These are phyloP conservation scores for Sterna hirundo DNA, from an alignment of 2,113 vertebrate genomes.

Conservation along the genomic window DNA sequence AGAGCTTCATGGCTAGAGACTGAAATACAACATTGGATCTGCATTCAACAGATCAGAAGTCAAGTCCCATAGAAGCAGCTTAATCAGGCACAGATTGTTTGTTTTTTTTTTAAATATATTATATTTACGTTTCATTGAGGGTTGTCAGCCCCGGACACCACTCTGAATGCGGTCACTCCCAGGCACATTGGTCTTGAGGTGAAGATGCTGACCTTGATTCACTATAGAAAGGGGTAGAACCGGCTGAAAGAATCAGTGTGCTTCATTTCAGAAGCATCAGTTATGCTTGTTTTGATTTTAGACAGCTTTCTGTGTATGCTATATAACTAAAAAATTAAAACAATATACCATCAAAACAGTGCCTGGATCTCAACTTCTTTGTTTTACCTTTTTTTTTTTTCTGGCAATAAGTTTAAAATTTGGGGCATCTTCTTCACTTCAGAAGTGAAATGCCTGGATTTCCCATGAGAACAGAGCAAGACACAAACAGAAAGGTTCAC, in stretches of 20 bases:
- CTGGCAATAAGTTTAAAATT: neutral
- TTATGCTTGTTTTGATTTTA: neutral
- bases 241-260: neutral
- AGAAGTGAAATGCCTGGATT: neutral
- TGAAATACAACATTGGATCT: neutral
- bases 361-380: neutral
- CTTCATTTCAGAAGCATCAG: neutral
- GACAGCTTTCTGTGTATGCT: too few relatives aligned
- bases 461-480: neutral
- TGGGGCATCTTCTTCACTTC: too few relatives aligned
- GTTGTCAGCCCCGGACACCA: neutral
- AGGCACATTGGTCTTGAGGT: accelerated
- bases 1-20: neutral
- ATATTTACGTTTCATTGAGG: neutral
- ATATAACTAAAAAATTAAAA: neutral
- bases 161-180: neutral
- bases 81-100: neutral
- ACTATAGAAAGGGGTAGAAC: neutral
- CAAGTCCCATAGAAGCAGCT: neutral
- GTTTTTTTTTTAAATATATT: neutral
- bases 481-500: neutral
- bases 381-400: neutral
- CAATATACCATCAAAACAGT: neutral
- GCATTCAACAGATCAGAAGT: neutral
- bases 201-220: neutral